These are phyloP conservation scores for Sclerurus mexicanus DNA, from an alignment of 2,113 vertebrate genomes.

Conservation along the genomic window DNA sequence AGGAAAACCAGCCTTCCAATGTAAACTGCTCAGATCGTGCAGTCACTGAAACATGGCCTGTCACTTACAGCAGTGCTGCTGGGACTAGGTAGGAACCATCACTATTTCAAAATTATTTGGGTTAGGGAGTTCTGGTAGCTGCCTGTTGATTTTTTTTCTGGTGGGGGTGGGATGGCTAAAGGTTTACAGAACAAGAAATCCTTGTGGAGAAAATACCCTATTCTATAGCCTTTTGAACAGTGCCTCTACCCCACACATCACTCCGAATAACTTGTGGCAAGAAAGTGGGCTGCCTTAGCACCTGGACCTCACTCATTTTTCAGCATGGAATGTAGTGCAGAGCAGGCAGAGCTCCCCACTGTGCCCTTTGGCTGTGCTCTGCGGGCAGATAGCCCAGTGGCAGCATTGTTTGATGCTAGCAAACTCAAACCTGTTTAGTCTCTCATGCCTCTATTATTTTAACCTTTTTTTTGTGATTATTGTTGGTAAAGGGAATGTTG, in stretches of 20 bases:
- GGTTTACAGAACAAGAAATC: not conserved
- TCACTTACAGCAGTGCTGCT: not conserved
- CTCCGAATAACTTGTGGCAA: rapidly evolving
- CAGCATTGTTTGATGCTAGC: rapidly evolving
- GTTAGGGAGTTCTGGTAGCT: not conserved
- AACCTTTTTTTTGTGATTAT: not conserved
- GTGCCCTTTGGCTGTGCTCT: not conserved
- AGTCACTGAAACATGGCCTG: not conserved
- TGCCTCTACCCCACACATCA: not conserved
- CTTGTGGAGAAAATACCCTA: not conserved
- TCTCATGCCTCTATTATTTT: not conserved
- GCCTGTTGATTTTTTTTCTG: not conserved
- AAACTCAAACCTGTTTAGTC: not conserved
- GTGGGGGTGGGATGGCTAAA: not conserved
- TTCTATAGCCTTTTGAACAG: not conserved
- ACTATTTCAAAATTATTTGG: rapidly evolving
- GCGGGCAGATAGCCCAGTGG: rapidly evolving
- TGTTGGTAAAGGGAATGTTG: not conserved
- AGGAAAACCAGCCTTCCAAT: not conserved
- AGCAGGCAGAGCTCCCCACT: rapidly evolving
- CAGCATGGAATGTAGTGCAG: rapidly evolving
- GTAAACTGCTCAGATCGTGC: not conserved
- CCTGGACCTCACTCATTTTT: not conserved
- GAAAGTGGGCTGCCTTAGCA: not conserved
- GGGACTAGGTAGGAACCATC: not conserved